Evolutionary conservation across 2,888 invertebrate species (phyloP), one percentile per base, ranked within the genome.

Genomic region (Tetropium fuscum): DNA sequence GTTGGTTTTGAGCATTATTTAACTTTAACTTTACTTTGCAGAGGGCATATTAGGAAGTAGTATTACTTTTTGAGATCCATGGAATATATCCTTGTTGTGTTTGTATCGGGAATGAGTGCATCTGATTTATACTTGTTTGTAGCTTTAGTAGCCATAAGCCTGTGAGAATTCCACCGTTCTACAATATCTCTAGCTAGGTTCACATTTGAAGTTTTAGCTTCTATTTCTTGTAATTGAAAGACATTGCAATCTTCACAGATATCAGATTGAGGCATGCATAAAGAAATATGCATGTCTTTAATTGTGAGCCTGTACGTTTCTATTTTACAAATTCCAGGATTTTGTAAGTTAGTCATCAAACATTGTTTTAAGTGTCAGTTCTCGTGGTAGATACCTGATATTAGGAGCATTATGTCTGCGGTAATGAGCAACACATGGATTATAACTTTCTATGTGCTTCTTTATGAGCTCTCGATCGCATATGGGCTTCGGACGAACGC

Each of bases 51-150:
- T 30, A 6, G 60, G 56, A 8, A 63, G 8, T 15, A 63, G 19
- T 13, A 44, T 51, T 5, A 63, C 43, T 47, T 60, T 54, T 16
- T 56, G 57, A 60, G 25, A 36, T 63, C 60, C 55, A 53, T 61
- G 1, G 47, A 53, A 18, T 53, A 58, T 22, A 51, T 47, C n/a
- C 45, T 53, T 20, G 2, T 22, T 10, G 10, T 18, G 5, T 18
- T 11, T 6, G 19, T 11, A 2, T 41, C 20, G 10, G 40, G 20
- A 19, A 20, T 8, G 2, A 10, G 5, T 2, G 4, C 25, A 22
- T 25, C 22, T 2, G 3, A 7, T 22, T 22, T 22, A 6, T 43
- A 43, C 15, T 13, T 22, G n/a, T 22, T 18, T 15, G 22, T 43
- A 3, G 43, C 13, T 18, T 41, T 20, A 18, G 7, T 43, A 5